Percentiles rank a stretch among this genome's conserved stretches.
These are phyloP conservation scores for Sturmia bella DNA, from an alignment of 2,888 invertebrate species.

Conservation along the genomic window DNA sequence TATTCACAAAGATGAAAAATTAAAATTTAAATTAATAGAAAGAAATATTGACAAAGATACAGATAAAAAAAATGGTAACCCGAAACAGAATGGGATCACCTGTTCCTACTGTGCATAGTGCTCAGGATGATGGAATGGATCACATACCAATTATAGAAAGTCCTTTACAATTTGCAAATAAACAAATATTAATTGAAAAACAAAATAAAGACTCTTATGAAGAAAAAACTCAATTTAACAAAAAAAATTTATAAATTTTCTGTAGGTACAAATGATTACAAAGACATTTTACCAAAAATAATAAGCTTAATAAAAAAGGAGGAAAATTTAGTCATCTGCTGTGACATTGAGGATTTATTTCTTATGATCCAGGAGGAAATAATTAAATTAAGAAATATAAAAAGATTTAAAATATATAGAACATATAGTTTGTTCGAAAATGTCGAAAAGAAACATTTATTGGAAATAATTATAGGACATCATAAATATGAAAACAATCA, in stretches of 20 bases:
- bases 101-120: background rate
- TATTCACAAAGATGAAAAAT: background rate
- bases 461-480: background rate
- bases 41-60: background rate
- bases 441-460: background rate
- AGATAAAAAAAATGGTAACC: background rate
- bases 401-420: background rate
- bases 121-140: constrained; percentile 1
- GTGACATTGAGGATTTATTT: constrained; percentile 7
- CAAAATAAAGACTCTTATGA: background rate
- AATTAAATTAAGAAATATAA: background rate
- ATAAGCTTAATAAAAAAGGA: background rate
- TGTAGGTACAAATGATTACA: background rate
- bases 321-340: constrained; percentile 6
- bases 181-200: constrained; percentile 5
- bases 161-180: constrained; percentile 2
- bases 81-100: too few relatives aligned
- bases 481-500: background rate
- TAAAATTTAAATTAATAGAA: background rate
- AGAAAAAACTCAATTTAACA: background rate
- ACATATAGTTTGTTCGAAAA: background rate
- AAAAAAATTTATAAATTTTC: constrained; percentile 8
- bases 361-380: background rate
- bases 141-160: background rate
- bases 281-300: background rate